These are phyloP conservation scores for Columba guinea DNA, from an alignment of 2,797 vertebrate species.

Conservation along the genomic window DNA sequence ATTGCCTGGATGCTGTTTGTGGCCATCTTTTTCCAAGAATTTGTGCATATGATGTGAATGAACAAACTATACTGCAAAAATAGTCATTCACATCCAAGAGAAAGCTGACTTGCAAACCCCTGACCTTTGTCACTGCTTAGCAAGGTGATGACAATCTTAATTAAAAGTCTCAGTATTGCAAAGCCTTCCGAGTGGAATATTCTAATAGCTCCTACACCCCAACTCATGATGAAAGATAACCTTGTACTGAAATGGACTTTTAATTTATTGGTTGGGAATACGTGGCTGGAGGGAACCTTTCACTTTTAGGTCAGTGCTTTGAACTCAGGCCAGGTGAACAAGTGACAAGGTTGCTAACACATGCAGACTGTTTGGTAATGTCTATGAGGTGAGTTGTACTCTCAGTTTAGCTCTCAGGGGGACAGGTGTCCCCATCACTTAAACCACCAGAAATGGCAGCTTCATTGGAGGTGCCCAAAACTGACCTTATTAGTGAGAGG, in stretches of 20 bases:
- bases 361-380: slow-evolving; percentile 39
- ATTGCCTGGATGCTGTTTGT: not conserved
- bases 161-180: not conserved
- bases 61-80: not conserved
- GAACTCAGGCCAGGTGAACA: slow-evolving; percentile 48
- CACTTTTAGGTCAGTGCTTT: slow-evolving; percentile 59
- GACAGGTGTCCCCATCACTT: slow-evolving; percentile 62
- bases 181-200: not conserved
- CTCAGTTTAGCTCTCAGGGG: slow-evolving; percentile 25
- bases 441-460: slow-evolving; percentile 52
- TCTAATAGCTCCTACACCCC: not conserved
- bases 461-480: slow-evolving; percentile 33
- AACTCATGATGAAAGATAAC: slow-evolving; percentile 20
- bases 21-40: not conserved
- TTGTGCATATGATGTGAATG: not conserved
- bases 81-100: not conserved
- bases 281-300: slow-evolving; percentile 6
- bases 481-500: slow-evolving; percentile 45
- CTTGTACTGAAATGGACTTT: slow-evolving; percentile 25
- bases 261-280: slow-evolving; percentile 7
- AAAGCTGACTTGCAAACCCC: not conserved
- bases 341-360: slow-evolving; percentile 57
- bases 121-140: not conserved
- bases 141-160: slow-evolving; percentile 6
- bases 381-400: slow-evolving; percentile 49